phyloP scores from a whole-genome alignment of 2,797 vertebrate species.

The Sphenodon punctatus region DNA sequence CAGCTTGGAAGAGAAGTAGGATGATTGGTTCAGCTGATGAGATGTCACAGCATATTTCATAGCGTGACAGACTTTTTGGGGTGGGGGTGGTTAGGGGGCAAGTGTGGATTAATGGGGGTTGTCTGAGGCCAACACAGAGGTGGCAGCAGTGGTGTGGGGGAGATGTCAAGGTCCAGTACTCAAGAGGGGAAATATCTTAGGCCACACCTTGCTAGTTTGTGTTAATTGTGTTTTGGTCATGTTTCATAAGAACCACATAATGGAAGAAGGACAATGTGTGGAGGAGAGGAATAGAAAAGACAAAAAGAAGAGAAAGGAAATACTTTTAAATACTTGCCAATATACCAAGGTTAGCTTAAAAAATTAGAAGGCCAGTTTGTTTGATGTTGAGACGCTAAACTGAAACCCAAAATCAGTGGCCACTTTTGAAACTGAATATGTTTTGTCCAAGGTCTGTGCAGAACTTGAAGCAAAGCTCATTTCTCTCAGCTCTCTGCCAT shows the following conservation, averaged over 20 bases:
- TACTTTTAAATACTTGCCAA: too few relatives aligned
- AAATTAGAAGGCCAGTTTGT: background rate
- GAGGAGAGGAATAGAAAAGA: background rate
- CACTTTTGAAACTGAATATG: background rate
- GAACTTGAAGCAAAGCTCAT: background rate
- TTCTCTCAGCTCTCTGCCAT: too few relatives aligned
- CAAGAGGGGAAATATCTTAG: too few relatives aligned
- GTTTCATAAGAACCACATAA: background rate
- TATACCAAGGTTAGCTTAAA: background rate
- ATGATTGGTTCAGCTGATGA: too few relatives aligned
- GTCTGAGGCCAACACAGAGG: too few relatives aligned
- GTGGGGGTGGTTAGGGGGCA: too few relatives aligned
- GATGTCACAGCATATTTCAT: too few relatives aligned
- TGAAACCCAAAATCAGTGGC: background rate
- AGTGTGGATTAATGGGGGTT: too few relatives aligned
- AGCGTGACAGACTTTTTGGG: too few relatives aligned
- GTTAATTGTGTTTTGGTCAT: background rate
- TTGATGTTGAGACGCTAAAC: background rate
- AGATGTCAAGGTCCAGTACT: too few relatives aligned
- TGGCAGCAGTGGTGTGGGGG: too few relatives aligned
- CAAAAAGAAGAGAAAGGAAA: background rate
- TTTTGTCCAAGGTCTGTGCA: background rate
- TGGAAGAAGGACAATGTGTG: background rate
- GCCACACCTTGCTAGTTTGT: background rate
- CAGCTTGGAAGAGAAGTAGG: too few relatives aligned